Base-by-base conservation (phyloP, 1,140 invertebrate species). In the Chironomus striatipennis region DNA sequence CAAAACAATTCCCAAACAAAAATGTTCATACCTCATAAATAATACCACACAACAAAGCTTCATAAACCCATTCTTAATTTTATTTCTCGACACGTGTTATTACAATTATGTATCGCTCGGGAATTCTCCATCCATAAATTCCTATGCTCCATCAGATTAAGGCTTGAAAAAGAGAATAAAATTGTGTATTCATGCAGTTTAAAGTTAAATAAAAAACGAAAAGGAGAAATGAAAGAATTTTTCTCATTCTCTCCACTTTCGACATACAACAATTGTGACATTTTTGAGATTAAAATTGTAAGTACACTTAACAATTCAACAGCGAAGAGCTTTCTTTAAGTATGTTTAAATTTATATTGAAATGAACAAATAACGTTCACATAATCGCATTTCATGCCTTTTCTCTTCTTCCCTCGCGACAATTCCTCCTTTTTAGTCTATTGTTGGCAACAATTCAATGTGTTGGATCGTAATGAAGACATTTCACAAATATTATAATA, bases 261-360 rank as follows among this genome's bases (percentile, higher is more conserved):
- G 15, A n/a, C 47, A 57, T 57, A 57, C 12, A 34, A 34, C 24
- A 34, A n/a, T n/a, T 57, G 47, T 57, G 47, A 57, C 12, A 57
- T 57, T 57, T 34, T 57, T 57, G 9, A 57, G 47, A 57, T 57
- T 57, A 57, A 57, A 57, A 57, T 57, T 57, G 47, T 12, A 57
- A 57, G 47, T 57, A 57, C 43, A 47, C 43, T 47, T 15, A 47
- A 12, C n/a, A 57, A 12, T 57, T 57, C 47, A 57, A n/a, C 47
- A n/a, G n/a, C n/a, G 47, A 57, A 57, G n/a, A 57, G 47, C 47
- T 57, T 15, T 57, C 12, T 57, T n/a, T n/a, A 57, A 57, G n/a
- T n/a, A 57, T 12, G n/a, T 5, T n/a, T 12, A 57, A 57, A 57
- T 12, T 57, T 57, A n/a, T 57, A n/a, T 57, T 57, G n/a, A 57